Conservation (phyloP, 35 echinoderm and acorn worm species). For the Patiria miniata region DNA sequence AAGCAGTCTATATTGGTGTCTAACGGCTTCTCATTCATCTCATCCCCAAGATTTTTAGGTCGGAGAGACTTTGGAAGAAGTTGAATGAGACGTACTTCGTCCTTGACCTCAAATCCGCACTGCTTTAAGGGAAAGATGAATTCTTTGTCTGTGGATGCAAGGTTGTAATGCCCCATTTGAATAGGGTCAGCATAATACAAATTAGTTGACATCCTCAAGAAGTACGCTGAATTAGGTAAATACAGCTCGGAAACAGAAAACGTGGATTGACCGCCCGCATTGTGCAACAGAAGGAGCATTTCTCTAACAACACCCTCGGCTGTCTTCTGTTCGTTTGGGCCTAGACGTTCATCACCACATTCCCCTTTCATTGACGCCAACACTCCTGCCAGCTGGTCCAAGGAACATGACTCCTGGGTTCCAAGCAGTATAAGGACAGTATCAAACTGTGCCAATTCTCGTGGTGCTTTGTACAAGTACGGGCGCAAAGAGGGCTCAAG, state of each 20-base stretch:
- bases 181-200: not conserved
- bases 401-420: not conserved
- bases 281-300: not conserved
- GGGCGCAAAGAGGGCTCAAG: not conserved
- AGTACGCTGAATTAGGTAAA: not conserved
- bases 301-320: not conserved
- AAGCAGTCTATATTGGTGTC: constrained; percentile 13
- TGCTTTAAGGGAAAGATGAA: constrained; percentile 30
- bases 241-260: not conserved
- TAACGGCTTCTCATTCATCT: not conserved
- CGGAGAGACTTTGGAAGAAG: constrained; percentile 2
- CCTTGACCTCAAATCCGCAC: not conserved
- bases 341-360: not conserved
- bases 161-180: not conserved
- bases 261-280: constrained; percentile 2
- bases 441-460: constrained; percentile 32
- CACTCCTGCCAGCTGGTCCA: constrained; percentile 31
- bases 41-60: constrained; percentile 21
- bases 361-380: not conserved
- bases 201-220: not conserved
- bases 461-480: constrained; percentile 16
- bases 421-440: not conserved
- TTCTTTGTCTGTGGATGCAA: not conserved
- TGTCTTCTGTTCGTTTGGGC: not conserved
- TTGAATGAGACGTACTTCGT: constrained; percentile 1